Evolutionary conservation across 2,888 invertebrate genomes (phyloP).

Genomic region (Apoderus coryli): DNA sequence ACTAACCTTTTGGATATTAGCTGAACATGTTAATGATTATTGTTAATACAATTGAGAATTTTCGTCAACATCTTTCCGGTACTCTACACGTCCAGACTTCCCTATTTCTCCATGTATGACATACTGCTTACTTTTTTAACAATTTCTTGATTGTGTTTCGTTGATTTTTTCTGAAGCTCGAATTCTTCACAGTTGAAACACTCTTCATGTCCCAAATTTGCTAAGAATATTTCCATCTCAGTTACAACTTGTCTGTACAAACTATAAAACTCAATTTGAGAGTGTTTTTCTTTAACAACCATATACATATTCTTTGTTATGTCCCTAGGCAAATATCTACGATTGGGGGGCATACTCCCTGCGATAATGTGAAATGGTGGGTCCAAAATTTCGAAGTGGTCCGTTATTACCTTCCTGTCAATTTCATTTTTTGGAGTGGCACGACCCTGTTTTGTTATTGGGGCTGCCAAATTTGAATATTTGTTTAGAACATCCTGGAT

Average conservation of each 20-base stretch:
- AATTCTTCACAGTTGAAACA: too few relatives aligned
- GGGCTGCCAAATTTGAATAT: too few relatives aligned
- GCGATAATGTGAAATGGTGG: constrained; percentile 8
- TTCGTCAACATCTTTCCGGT: constrained; percentile 1
- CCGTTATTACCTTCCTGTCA: neutral
- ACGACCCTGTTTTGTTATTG: neutral
- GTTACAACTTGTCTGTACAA: neutral
- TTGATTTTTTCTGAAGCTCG: constrained; percentile 1
- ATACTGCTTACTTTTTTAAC: constrained; percentile 1
- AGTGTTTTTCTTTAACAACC: constrained; percentile 2
- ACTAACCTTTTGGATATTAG: neutral
- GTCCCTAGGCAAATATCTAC: constrained; percentile 6
- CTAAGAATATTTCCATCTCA: constrained; percentile 1
- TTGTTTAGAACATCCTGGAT: neutral
- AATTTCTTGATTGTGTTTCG: constrained; percentile 1
- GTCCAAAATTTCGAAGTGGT: constrained; percentile 7
- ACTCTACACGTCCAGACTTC: neutral
- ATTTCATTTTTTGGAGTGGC: constrained; percentile 4
- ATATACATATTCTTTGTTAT: constrained; percentile 5
- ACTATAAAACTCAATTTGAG: neutral
- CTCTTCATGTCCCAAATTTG: constrained; percentile 5
- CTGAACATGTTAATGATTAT: neutral
- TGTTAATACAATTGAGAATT: neutral
- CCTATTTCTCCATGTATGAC: constrained; percentile 3
- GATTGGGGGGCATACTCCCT: constrained; percentile 7